Conservation (phyloP, 2,888 invertebrate species). For the Coremacera marginata region DNA sequence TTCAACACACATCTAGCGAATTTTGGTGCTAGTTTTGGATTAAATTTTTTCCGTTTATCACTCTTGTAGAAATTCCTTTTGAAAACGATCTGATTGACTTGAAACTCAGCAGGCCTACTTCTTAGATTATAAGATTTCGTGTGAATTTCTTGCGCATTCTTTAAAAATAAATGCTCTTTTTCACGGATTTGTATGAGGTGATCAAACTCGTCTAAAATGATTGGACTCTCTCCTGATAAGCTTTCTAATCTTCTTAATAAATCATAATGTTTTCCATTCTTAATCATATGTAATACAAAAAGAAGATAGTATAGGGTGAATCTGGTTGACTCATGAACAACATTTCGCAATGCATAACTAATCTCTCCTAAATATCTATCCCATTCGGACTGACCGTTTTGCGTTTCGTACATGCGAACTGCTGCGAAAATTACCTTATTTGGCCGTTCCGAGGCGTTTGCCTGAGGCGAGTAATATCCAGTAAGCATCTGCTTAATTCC, state of each 20-base stretch:
- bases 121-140: constrained; percentile 14
- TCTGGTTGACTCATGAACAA: not conserved
- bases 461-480: constrained; percentile 1
- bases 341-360: not conserved
- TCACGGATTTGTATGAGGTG: not conserved
- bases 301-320: not conserved
- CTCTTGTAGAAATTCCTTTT: not conserved
- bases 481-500: not conserved
- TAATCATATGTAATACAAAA: constrained; percentile 3
- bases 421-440: not conserved
- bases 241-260: constrained; percentile 10
- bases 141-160: constrained; percentile 13
- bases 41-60: not conserved
- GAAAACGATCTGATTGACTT: not conserved
- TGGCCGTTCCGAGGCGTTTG: not conserved
- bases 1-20: not conserved
- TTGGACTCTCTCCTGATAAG: not conserved
- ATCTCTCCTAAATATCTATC: not conserved
- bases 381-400: not conserved
- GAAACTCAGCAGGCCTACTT: not conserved
- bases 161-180: not conserved
- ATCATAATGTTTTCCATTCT: not conserved
- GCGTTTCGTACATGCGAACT: not conserved
- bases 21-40: not conserved
- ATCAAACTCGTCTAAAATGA: not conserved